These are phyloP conservation scores for Gadus macrocephalus DNA, from an alignment of 2,113 vertebrate species.

Conservation along the genomic window DNA sequence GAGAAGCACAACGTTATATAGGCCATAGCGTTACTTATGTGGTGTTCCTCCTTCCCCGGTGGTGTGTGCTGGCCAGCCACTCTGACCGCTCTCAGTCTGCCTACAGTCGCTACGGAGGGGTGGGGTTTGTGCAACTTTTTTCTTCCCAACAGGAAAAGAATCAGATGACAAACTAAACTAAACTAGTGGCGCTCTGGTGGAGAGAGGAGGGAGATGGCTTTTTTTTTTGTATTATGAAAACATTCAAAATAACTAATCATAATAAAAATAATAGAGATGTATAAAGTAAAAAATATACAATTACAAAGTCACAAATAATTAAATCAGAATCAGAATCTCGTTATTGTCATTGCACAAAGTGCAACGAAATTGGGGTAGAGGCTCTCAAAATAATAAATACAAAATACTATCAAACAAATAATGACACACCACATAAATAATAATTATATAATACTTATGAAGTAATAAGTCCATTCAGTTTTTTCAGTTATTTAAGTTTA, in stretches of 20 bases:
- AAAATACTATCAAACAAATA: neutral
- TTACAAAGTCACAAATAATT: too few relatives aligned
- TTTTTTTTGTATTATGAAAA: too few relatives aligned
- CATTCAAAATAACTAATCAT: too few relatives aligned
- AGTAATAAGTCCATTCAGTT: too few relatives aligned
- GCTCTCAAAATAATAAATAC: neutral
- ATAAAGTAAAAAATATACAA: too few relatives aligned
- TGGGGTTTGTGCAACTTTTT: conserved; percentile 61
- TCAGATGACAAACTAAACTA: conserved; percentile 57
- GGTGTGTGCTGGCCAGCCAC: neutral
- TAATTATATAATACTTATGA: neutral
- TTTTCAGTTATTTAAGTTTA: too few relatives aligned
- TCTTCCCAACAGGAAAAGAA: conserved; percentile 67
- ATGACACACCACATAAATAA: neutral
- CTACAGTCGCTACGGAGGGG: conserved; percentile 54
- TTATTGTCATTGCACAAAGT: too few relatives aligned
- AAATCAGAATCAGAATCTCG: too few relatives aligned
- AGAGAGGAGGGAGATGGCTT: neutral
- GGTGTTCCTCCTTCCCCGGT: conserved; percentile 19
- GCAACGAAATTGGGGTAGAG: too few relatives aligned
- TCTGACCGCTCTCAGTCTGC: conserved; percentile 43
- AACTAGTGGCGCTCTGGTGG: conserved; percentile 2
- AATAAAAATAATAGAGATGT: too few relatives aligned
- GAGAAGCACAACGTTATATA: conserved; percentile 23
- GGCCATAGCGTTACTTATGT: neutral